Conservation (phyloP, 2,113 vertebrate species). For the Datnioides undecimradiatus region DNA sequence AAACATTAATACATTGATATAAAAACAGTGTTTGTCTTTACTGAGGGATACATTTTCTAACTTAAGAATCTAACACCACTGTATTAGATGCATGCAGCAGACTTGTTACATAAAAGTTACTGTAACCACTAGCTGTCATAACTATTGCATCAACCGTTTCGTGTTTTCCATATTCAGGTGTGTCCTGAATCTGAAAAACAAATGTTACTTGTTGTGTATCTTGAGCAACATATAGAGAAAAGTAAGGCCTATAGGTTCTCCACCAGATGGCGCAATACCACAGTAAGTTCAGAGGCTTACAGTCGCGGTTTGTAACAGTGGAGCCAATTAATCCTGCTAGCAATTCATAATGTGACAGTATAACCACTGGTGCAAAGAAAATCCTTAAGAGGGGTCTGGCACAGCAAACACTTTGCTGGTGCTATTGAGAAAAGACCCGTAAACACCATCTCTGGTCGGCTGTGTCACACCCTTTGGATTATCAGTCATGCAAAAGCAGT, state of each 20-base stretch:
- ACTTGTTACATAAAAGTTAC: background rate
- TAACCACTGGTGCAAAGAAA: background rate
- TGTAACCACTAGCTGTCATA: background rate
- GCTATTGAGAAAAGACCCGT: background rate
- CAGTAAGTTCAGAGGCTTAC: background rate
- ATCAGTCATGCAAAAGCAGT: conserved; percentile 52
- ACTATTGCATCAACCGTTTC: background rate
- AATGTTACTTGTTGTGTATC: background rate
- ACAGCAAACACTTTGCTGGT: background rate
- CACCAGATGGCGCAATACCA: conserved; percentile 57
- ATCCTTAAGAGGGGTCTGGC: background rate
- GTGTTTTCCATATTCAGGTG: background rate
- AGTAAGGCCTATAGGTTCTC: background rate
- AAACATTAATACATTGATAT: conserved; percentile 96
- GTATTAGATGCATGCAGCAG: background rate
- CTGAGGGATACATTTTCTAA: background rate
- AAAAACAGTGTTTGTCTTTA: conserved; percentile 78
- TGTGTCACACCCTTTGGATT: conserved; percentile 51
- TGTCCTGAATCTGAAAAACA: background rate
- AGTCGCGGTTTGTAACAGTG: background rate
- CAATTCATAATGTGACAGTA: background rate
- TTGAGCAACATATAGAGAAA: background rate
- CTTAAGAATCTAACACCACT: background rate
- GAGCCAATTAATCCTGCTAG: background rate
- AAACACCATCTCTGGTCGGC: conserved; percentile 7